Conservation (phyloP, 2,888 invertebrate genomes). For the Trissoscelio sp. region DNA sequence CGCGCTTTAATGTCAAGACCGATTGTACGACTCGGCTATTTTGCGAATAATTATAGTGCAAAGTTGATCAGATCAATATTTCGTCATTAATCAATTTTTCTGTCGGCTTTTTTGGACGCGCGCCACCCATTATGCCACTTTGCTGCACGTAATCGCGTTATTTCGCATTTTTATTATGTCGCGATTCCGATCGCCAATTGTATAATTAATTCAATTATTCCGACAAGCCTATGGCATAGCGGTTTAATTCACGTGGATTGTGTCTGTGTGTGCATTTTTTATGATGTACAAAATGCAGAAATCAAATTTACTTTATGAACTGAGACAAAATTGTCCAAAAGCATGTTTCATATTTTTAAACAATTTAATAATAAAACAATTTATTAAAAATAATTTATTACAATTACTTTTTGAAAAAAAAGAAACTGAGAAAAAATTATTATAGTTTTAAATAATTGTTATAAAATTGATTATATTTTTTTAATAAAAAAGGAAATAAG, state of each 20-base stretch:
- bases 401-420: no score
- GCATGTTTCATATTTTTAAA: no score
- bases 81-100: neutral
- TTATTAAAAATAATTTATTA: no score
- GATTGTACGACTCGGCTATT: conserved; percentile 32
- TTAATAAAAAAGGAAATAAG: no score
- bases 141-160: conserved; percentile 4
- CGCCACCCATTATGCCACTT: conserved; percentile 14
- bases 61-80: no score
- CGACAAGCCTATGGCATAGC: neutral
- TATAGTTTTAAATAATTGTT: no score
- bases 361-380: no score
- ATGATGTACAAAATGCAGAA: neutral
- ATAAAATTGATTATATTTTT: no score
- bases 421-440: no score
- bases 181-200: conserved; percentile 8
- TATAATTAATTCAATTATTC: conserved; percentile 25
- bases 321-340: no score
- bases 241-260: conserved; percentile 1
- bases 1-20: conserved; percentile 30
- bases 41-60: neutral
- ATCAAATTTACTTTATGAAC: no score
- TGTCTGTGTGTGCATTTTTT: neutral
- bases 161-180: conserved; percentile 11
- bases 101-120: neutral